These are phyloP conservation scores for Edolisoma coerulescens DNA, from an alignment of 2,113 vertebrate genomes.

Conservation along the genomic window DNA sequence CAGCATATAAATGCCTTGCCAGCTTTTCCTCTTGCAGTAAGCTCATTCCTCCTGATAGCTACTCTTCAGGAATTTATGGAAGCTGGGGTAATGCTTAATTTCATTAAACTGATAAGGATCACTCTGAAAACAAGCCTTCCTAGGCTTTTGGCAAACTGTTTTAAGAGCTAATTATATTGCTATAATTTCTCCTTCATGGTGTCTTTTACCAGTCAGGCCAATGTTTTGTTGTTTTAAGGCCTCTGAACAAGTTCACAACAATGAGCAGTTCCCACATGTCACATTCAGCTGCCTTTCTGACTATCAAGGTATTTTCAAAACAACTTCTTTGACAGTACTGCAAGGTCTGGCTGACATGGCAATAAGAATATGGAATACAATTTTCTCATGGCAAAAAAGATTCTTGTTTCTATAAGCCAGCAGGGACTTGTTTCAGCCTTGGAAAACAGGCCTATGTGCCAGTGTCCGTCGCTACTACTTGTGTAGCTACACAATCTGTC, in stretches of 20 bases:
- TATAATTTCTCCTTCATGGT: neutral
- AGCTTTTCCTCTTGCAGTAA: neutral
- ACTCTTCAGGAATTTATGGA: neutral
- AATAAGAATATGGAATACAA: neutral
- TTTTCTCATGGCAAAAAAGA: neutral
- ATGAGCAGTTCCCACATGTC: neutral
- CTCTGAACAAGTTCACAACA: neutral
- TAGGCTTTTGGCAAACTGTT: neutral
- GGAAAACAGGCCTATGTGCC: neutral
- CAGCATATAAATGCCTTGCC: neutral
- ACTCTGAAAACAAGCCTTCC: neutral
- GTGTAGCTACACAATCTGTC: neutral
- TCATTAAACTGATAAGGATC: neutral
- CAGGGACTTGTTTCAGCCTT: neutral
- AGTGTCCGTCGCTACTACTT: neutral
- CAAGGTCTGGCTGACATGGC: neutral
- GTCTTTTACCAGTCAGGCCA: neutral
- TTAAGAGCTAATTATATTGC: neutral
- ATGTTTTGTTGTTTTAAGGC: neutral
- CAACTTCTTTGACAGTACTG: neutral
- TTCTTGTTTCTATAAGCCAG: neutral
- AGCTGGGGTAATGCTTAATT: neutral
- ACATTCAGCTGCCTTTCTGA: neutral
- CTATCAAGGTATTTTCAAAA: neutral
- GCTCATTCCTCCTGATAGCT: neutral